phyloP scores from a whole-genome alignment of 2,113 vertebrate species.

The Promerops cafer region DNA sequence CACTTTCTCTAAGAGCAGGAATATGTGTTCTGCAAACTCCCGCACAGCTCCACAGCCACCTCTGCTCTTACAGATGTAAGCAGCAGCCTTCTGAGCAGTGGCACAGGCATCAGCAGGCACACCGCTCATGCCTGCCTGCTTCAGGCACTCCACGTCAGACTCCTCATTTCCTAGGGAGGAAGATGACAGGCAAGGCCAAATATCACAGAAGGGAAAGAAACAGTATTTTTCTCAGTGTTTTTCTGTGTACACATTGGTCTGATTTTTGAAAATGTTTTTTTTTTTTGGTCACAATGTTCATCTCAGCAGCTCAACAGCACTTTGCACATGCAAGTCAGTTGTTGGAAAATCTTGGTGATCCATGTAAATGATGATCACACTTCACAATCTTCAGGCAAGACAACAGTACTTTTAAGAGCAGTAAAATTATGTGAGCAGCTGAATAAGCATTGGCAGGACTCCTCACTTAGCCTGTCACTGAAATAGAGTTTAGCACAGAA shows the following conservation, averaged over 20 bases:
- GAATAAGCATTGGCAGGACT: not conserved
- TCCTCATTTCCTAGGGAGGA: conserved; percentile 77
- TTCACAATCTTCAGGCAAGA: not conserved
- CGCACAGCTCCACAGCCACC: conserved; percentile 80
- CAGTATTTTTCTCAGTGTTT: not conserved
- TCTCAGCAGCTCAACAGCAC: not conserved
- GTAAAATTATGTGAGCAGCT: not conserved
- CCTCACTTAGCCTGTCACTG: not conserved
- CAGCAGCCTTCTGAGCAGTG: conserved; percentile 73
- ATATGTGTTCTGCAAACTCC: conserved; percentile 89
- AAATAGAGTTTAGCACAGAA: not conserved
- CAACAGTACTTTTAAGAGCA: not conserved
- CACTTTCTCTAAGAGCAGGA: conserved; percentile 74
- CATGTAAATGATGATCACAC: not conserved
- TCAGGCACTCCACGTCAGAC: conserved; percentile 81
- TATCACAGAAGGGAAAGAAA: not conserved
- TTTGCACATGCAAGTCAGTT: not conserved
- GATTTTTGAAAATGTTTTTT: not conserved
- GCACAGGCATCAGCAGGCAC: conserved; percentile 77
- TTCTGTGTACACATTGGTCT: fast-evolving
- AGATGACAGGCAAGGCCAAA: not conserved
- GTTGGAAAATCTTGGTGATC: not conserved
- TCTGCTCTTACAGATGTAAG: conserved; percentile 74
- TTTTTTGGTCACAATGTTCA: not conserved
- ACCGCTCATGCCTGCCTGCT: conserved; percentile 78